Evolutionary conservation across 37 sponge, comb jelly and placozoan species (phyloP), one percentile per base, ranked within the genome.

Genomic region (Spongilla lacustris): DNA sequence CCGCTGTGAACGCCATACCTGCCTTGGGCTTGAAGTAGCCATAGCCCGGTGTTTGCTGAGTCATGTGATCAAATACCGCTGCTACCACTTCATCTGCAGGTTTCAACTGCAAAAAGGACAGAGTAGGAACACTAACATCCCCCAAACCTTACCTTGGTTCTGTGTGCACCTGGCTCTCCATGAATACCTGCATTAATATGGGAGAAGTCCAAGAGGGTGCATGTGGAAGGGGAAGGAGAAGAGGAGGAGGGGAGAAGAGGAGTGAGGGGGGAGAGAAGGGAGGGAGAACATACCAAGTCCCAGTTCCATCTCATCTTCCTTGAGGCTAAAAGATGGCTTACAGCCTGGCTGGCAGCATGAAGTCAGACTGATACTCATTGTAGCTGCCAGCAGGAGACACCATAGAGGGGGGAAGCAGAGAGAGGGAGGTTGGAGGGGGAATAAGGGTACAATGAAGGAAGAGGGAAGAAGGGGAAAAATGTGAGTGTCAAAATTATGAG

Each of bases 151-250:
- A 89, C 94, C 73, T 92, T 90, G 24, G 84, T 83, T 36, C 96
- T 77, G 28, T 94, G 71, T 4, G 86, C 89, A 8, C 98, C 98
- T 82, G 98, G 93, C 77, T 98, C 98, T n/a, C 98, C 96, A 70
- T 98, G 98, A 46, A 98, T 98, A 30, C 98, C 97, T 90, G 66
- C 41, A 82, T 19, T 34, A 70, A 12, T 9, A 81, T 67, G 32
- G 4, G 32, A 66, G 13, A 2, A 69, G 9, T n/a, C 37, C 0
- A 69, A 69, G 19, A 69, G 71, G 5, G 35, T 25, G 80, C 21
- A 84, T 26, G 33, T 19, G 26, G 31, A 19, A 84, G 28, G 36
- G 31, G 67, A 31, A 4, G 29, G 30, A 21, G 13, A 14, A 84
- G 28, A 6, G 41, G 13, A 28, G 48, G 27, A 35, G 27, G 13